Conservation (phyloP, 2,888 invertebrate genomes). For the Polymixis flavicincta region DNA sequence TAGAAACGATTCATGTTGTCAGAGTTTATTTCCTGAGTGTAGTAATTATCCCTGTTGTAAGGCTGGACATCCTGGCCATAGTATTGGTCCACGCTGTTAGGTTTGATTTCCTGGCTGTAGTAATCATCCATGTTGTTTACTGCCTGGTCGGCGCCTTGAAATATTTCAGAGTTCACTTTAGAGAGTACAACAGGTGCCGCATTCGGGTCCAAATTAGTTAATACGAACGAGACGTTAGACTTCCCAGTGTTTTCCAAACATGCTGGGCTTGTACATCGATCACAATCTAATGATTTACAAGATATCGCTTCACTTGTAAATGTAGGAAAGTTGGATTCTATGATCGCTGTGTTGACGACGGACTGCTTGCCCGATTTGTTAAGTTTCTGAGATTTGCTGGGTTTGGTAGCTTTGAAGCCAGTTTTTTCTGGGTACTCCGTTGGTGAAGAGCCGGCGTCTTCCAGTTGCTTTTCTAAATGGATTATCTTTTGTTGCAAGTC, state of each 20-base stretch:
- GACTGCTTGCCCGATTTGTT: constrained; percentile 13
- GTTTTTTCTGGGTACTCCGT: background rate
- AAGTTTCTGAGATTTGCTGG: background rate
- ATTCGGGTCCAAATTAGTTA: background rate
- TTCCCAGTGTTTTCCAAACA: constrained; percentile 28
- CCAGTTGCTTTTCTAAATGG: constrained; percentile 78
- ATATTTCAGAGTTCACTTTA: background rate
- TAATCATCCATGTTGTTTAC: background rate
- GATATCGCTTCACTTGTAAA: constrained; percentile 25
- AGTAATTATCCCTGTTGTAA: background rate
- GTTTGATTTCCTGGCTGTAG: background rate
- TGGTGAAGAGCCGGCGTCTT: constrained; percentile 52
- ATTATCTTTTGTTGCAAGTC: constrained; percentile 85
- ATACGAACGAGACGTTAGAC: constrained; percentile 56
- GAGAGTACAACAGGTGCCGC: background rate
- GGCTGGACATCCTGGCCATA: background rate
- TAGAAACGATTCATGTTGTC: background rate
- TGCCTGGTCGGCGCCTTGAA: background rate
- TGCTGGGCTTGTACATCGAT: constrained; percentile 21
- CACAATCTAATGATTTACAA: constrained; percentile 44
- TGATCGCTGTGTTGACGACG: constrained; percentile 7
- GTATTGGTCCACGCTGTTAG: background rate
- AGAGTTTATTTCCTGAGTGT: background rate
- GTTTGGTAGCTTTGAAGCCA: background rate
- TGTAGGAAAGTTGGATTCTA: constrained; percentile 13